Percentiles rank a stretch among this genome's conserved stretches.
These are phyloP conservation scores for Gastracanthus pulcherrimus DNA, from an alignment of 2,888 invertebrate species.

Conservation along the genomic window DNA sequence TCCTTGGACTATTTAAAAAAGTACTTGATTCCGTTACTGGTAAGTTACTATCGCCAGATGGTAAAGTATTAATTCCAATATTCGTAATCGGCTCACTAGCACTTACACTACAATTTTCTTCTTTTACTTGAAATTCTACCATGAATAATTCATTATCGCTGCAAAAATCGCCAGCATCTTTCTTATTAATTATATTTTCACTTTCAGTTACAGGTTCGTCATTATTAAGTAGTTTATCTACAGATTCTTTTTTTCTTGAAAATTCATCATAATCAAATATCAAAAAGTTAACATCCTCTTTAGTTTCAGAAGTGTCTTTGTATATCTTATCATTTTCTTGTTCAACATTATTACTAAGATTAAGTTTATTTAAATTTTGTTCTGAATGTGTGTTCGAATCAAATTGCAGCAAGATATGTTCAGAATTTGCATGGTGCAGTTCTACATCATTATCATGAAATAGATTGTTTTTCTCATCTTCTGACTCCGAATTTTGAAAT, in stretches of 20 bases:
- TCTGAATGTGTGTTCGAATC: too few relatives aligned
- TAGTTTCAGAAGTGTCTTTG: background rate
- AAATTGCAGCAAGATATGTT: too few relatives aligned
- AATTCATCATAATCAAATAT: background rate
- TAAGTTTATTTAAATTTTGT: too few relatives aligned
- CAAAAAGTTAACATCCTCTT: background rate
- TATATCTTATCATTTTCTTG: background rate
- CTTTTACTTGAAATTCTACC: background rate
- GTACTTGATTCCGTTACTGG: background rate
- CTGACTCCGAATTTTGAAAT: too few relatives aligned
- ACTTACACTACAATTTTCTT: background rate
- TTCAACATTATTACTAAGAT: background rate
- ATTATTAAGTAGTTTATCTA: background rate
- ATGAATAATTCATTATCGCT: background rate
- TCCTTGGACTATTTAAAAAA: background rate
- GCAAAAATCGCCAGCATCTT: constrained; percentile 16
- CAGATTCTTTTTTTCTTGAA: background rate
- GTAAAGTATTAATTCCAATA: background rate
- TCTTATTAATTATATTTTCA: background rate
- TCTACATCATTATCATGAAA: too few relatives aligned
- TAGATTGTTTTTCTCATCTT: too few relatives aligned
- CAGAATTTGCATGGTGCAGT: too few relatives aligned
- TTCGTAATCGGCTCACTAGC: background rate
- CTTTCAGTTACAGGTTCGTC: background rate
- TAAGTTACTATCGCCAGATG: background rate